Evolutionary conservation across 2,888 invertebrate genomes (phyloP).

Genomic region (Erebia aethiops): DNA sequence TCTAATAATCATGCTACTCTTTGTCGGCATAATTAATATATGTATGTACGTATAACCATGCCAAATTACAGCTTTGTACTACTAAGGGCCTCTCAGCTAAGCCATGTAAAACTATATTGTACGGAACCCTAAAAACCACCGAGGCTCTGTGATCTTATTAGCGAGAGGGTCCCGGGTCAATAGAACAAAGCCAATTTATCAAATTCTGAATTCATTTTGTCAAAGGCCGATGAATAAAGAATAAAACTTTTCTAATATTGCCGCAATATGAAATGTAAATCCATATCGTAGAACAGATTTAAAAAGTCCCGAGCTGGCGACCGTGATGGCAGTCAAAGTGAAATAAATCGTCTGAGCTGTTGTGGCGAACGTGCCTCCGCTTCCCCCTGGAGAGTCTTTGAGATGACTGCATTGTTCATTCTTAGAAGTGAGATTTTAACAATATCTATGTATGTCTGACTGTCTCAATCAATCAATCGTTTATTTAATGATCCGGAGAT

Average conservation of each 20-base stretch:
- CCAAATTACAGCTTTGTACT: too few species aligned
- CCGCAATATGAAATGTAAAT: background rate
- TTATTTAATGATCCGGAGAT: too few species aligned
- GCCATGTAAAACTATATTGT: background rate
- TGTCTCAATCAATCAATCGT: too few species aligned
- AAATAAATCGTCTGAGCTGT: constrained; percentile 1
- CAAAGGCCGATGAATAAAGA: background rate
- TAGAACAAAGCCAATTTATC: background rate
- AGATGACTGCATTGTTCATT: background rate
- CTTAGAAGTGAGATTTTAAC: background rate
- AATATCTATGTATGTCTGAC: background rate
- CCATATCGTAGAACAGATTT: background rate
- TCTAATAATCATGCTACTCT: too few species aligned
- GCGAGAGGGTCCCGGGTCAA: background rate
- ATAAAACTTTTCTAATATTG: background rate
- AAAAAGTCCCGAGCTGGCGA: background rate
- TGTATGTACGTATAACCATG: too few species aligned
- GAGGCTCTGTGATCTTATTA: background rate
- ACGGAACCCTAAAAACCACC: background rate
- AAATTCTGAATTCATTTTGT: background rate
- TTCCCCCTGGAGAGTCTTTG: background rate
- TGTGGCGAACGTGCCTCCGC: background rate
- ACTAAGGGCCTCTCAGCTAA: too few species aligned
- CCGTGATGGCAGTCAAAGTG: background rate
- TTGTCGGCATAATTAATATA: too few species aligned